Evolutionary conservation across 2,888 invertebrate species (phyloP).

Genomic region (Cyaniris semiargus): DNA sequence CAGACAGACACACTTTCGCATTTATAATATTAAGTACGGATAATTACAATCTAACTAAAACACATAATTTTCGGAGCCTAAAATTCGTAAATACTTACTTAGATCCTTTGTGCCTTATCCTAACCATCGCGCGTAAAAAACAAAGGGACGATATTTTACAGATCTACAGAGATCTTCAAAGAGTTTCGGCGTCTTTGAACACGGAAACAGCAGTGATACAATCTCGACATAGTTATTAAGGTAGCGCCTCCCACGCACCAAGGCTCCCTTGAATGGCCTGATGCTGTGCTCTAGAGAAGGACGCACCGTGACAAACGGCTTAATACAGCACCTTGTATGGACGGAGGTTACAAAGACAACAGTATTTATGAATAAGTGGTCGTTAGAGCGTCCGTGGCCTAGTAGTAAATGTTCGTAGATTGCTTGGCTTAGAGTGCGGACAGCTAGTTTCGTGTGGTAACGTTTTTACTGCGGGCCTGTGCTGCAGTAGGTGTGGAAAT

Average conservation of each 20-base stretch:
- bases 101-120: no score
- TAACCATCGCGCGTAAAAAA: not conserved
- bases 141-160: not conserved
- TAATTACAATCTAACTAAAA: no score
- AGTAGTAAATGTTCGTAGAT: not conserved
- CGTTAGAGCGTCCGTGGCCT: not conserved
- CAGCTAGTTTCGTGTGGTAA: not conserved
- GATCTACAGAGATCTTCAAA: not conserved
- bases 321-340: conserved; percentile 17
- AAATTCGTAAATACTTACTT: no score
- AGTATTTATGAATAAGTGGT: not conserved
- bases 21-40: no score
- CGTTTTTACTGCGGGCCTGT: not conserved
- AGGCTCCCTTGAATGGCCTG: conserved; percentile 15
- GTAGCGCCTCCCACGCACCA: conserved; percentile 26
- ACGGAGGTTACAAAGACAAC: not conserved
- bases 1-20: no score
- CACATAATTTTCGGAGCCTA: no score
- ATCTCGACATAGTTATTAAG: conserved; percentile 15
- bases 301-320: conserved; percentile 20
- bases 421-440: not conserved
- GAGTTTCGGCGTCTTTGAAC: conserved; percentile 15
- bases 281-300: conserved; percentile 22
- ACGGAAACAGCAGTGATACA: conserved; percentile 18
- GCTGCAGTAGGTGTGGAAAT: no score